Percentiles rank a stretch among this genome's conserved stretches.
Evolutionary conservation across 1,140 invertebrate genomes (phyloP).

Genomic region (Epicauta chinensis): DNA sequence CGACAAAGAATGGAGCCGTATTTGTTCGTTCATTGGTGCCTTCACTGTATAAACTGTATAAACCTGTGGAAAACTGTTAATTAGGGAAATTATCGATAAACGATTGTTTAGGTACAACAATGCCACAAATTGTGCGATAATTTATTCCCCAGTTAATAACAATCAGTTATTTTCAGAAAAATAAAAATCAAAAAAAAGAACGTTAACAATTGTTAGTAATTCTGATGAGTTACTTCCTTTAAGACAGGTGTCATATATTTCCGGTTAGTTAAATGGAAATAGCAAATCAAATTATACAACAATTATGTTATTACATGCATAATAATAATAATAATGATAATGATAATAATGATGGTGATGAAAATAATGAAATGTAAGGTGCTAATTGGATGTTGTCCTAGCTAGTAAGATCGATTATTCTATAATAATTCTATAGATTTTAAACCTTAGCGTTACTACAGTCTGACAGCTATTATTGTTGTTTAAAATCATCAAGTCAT

Average conservation of each 20-base stretch:
- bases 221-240: conserved; percentile 10
- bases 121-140: no score
- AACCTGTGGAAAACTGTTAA: no score
- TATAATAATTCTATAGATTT: conserved; percentile 11
- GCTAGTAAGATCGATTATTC: conserved; percentile 20
- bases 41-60: no score
- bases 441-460: conserved; percentile 11
- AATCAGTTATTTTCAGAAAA: no score
- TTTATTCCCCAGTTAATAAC: no score
- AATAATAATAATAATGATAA: not conserved
- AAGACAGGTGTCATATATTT: conserved; percentile 32
- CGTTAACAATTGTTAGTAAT: conserved; percentile 4
- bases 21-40: no score
- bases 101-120: no score
- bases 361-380: conserved; percentile 24
- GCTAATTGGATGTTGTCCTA: conserved; percentile 25
- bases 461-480: conserved; percentile 24
- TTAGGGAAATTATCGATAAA: no score
- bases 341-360: no score
- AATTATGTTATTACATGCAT: conserved; percentile 24
- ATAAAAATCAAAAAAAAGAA: no score
- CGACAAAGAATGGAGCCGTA: no score
- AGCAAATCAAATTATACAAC: conserved; percentile 29
- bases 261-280: conserved; percentile 26
- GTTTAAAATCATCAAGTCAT: conserved; percentile 24